Percentiles rank a stretch among this genome's conserved stretches.
phyloP scores from a whole-genome alignment of 2,888 invertebrate genomes.

The Melitaea athalia region DNA sequence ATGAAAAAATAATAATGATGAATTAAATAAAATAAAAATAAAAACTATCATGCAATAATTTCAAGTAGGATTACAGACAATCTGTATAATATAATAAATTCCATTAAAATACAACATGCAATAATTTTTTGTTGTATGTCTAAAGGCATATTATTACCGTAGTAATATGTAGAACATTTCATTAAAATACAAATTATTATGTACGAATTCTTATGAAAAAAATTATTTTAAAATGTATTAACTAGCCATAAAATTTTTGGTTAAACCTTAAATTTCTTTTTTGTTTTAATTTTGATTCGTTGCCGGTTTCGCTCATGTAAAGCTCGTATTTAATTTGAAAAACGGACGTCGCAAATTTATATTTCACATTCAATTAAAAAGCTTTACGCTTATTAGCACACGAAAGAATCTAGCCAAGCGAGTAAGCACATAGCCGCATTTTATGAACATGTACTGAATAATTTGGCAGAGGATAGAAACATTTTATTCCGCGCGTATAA shows the following conservation, averaged over 20 bases:
- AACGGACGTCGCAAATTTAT: not conserved
- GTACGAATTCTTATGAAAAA: not conserved
- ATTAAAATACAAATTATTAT: too few relatives aligned
- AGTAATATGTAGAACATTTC: too few relatives aligned
- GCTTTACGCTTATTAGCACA: not conserved
- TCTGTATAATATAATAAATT: too few relatives aligned
- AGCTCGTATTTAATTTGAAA: constrained; percentile 4
- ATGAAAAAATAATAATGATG: too few relatives aligned
- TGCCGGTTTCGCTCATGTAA: not conserved
- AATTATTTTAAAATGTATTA: too few relatives aligned
- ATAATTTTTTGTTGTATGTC: too few relatives aligned
- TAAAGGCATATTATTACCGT: too few relatives aligned
- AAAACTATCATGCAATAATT: too few relatives aligned
- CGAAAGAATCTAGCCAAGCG: not conserved
- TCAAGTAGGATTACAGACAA: too few relatives aligned
- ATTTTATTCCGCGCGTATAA: not conserved
- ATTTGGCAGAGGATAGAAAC: not conserved
- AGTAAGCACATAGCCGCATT: not conserved
- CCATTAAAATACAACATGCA: too few relatives aligned
- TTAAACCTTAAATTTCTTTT: not conserved
- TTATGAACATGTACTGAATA: not conserved
- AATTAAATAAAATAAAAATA: too few relatives aligned
- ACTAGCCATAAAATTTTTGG: not conserved
- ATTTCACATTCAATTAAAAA: constrained; percentile 4
- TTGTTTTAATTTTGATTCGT: not conserved